These are phyloP conservation scores for Crotalus helleri DNA, from an alignment of 2,113 vertebrate species.

Conservation along the genomic window DNA sequence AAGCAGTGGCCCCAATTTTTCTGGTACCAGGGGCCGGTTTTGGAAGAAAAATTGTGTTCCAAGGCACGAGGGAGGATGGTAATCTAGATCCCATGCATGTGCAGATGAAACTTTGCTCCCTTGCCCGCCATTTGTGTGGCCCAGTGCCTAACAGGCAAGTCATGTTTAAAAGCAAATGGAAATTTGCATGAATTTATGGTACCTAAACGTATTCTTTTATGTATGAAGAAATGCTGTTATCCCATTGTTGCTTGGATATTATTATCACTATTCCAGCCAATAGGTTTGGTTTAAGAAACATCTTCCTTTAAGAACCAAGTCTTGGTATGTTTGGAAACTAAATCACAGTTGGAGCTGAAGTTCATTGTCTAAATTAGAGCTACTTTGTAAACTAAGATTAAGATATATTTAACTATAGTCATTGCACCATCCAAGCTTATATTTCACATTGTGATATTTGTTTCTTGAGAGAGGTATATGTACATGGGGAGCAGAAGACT, in stretches of 20 bases:
- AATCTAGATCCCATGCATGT: background rate
- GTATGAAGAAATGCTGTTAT: background rate
- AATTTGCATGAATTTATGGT: background rate
- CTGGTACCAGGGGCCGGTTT: background rate
- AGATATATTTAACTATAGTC: background rate
- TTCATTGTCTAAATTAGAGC: background rate
- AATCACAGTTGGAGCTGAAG: background rate
- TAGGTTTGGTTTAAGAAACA: background rate
- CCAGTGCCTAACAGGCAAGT: background rate
- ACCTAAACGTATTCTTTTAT: background rate
- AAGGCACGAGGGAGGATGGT: background rate
- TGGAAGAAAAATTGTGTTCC: background rate
- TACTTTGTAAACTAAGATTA: background rate
- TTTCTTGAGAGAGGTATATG: background rate
- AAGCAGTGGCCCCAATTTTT: background rate
- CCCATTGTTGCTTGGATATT: background rate
- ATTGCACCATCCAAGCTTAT: background rate
- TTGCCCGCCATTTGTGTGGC: background rate
- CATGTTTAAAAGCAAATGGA: background rate
- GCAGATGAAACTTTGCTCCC: background rate
- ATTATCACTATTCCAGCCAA: background rate
- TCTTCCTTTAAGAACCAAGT: background rate
- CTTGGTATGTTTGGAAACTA: background rate
- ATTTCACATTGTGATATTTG: background rate
- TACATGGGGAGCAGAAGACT: background rate